A percentile compares a stretch with the other conserved stretches of the same genome.
Conservation (phyloP, 2,888 invertebrate genomes). For the Chloroclysta siterata region DNA sequence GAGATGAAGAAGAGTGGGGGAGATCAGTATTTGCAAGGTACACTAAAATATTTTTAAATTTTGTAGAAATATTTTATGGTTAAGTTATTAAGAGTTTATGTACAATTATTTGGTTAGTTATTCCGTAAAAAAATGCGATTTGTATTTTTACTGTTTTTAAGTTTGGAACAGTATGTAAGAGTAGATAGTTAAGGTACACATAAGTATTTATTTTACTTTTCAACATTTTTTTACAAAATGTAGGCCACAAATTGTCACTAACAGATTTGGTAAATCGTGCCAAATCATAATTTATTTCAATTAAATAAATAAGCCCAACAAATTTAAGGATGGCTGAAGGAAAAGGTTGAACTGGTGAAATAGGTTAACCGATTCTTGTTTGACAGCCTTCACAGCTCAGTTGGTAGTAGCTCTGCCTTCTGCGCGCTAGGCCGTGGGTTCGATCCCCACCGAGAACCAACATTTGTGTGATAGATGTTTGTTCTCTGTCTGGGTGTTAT, state of each 20-base stretch:
- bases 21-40: constrained; percentile 41
- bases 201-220: constrained; percentile 12
- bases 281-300: constrained; percentile 50
- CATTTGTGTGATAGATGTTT: too few species aligned
- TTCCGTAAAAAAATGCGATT: neutral
- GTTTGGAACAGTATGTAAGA: neutral
- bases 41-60: constrained; percentile 15
- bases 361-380: too few species aligned
- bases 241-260: constrained; percentile 3
- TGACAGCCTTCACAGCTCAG: too few species aligned
- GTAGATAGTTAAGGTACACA: neutral
- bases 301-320: neutral
- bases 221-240: constrained; percentile 6
- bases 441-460: too few species aligned
- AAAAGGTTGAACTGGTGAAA: too few species aligned
- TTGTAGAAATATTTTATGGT: constrained; percentile 9
- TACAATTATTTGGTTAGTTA: constrained; percentile 6
- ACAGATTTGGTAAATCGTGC: constrained; percentile 66
- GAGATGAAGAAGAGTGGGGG: constrained; percentile 26
- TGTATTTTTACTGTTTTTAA: neutral
- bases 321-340: too few species aligned
- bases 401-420: too few species aligned
- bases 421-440: too few species aligned
- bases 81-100: constrained; percentile 17
- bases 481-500: too few species aligned